Evolutionary conservation across 1,140 invertebrate species (phyloP).

Genomic region (Tetramorium alpestre): DNA sequence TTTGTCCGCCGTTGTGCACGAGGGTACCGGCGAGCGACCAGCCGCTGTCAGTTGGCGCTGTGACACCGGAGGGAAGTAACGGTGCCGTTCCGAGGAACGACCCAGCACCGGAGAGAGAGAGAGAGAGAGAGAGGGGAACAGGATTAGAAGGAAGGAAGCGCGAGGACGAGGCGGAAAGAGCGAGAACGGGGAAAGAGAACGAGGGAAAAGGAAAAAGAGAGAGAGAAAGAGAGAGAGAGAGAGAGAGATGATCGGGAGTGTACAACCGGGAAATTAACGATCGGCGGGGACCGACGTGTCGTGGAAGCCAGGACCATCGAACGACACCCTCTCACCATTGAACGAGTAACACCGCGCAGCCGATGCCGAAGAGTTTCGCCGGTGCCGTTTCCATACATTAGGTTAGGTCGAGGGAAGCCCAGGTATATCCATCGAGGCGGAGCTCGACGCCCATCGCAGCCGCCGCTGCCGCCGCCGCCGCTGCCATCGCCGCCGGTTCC

Average conservation of each 20-base stretch:
- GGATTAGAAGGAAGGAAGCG: conserved; percentile 21
- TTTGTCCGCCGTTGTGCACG: conserved; percentile 75
- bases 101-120: conserved; percentile 57
- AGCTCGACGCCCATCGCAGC: conserved; percentile 54
- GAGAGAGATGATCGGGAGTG: background rate
- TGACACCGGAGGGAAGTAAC: conserved; percentile 74
- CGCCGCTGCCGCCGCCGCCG: conserved; percentile 27
- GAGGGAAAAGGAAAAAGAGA: conserved; percentile 9
- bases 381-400: conserved; percentile 36
- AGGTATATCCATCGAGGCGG: conserved; percentile 54
- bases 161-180: conserved; percentile 29
- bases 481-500: conserved; percentile 20
- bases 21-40: conserved; percentile 77
- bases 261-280: conserved; percentile 33
- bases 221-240: background rate
- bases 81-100: conserved; percentile 68
- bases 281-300: background rate
- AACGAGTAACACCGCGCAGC: background rate
- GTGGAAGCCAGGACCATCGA: background rate
- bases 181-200: conserved; percentile 22
- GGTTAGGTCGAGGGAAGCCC: conserved; percentile 49
- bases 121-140: background rate
- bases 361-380: conserved; percentile 16
- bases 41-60: conserved; percentile 79
- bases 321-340: background rate